These are phyloP conservation scores for Tenualosa ilisha DNA, from an alignment of 2,797 vertebrate species.

Conservation along the genomic window DNA sequence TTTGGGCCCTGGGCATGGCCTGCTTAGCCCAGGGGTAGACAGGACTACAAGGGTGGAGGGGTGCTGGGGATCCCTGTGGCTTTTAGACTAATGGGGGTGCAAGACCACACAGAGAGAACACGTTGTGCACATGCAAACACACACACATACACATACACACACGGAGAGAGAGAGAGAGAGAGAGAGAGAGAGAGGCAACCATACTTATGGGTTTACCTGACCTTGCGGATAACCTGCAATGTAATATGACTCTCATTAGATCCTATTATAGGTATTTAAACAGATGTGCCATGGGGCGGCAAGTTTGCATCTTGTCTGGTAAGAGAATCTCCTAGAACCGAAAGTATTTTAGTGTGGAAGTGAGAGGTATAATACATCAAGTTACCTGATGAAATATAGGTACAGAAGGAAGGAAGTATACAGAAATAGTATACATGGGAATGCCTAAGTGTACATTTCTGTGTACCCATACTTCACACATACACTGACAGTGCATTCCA, in stretches of 20 bases:
- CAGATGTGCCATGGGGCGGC: conserved; percentile 18
- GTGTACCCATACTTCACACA: conserved; percentile 48
- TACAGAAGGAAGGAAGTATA: not conserved
- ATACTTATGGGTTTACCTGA: conserved; percentile 32
- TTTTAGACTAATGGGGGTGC: conserved; percentile 63
- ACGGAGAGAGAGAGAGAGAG: not conserved
- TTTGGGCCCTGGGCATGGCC: conserved; percentile 36
- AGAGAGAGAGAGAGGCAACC: not conserved
- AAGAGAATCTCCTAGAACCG: not conserved
- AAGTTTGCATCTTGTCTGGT: conserved; percentile 29
- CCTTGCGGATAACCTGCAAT: conserved; percentile 44
- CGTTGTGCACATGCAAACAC: conserved; percentile 28
- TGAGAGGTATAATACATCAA: not conserved
- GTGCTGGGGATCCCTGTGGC: conserved; percentile 54
- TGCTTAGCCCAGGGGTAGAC: conserved; percentile 7
- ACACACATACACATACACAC: conserved; percentile 47
- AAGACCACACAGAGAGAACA: conserved; percentile 70
- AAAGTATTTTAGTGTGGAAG: not conserved
- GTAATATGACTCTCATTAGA: conserved; percentile 60
- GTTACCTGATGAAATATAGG: conserved; percentile 5
- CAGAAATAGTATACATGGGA: not conserved
- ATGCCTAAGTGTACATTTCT: conserved; percentile 23
- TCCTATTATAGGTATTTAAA: conserved; percentile 40
- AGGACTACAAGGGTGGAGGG: not conserved
- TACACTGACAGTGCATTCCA: not conserved